Evolutionary conservation across 2,113 vertebrate species (phyloP).

Genomic region (Rhea pennata): DNA sequence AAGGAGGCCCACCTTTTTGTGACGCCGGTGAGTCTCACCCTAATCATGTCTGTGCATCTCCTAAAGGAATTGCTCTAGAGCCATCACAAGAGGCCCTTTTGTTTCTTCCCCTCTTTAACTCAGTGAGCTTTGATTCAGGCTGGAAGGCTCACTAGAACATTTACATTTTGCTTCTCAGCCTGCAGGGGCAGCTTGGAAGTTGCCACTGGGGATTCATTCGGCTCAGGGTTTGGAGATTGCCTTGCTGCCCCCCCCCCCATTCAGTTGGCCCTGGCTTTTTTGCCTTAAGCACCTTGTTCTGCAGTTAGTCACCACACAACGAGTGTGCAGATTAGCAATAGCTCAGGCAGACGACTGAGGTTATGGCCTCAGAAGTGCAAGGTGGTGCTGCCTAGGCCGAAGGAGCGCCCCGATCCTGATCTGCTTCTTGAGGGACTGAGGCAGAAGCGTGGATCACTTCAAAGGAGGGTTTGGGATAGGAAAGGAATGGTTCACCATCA

Average conservation of each 20-base stretch:
- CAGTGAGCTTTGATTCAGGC: background rate
- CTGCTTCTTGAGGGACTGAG: too few species aligned
- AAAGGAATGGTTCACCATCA: too few species aligned
- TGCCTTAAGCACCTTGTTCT: background rate
- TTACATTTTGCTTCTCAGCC: rapidly evolving
- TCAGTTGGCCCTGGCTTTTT: background rate
- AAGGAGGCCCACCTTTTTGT: background rate
- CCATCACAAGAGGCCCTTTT: background rate
- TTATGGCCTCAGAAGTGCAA: too few species aligned
- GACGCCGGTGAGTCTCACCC: background rate
- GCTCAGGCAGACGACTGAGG: too few species aligned
- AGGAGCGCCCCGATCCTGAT: too few species aligned
- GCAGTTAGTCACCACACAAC: background rate
- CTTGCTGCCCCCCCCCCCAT: background rate
- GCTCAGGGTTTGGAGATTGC: background rate
- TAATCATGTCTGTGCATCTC: rapidly evolving
- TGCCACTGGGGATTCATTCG: background rate
- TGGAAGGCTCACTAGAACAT: rapidly evolving
- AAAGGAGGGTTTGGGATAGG: too few species aligned
- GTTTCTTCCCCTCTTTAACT: background rate
- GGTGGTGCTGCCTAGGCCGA: too few species aligned
- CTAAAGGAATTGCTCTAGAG: background rate
- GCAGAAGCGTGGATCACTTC: too few species aligned
- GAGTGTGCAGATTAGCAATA: too few species aligned
- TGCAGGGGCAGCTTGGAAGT: background rate